Evolutionary conservation across 2,888 invertebrate species (phyloP).

Genomic region (Mythimna loreyi): DNA sequence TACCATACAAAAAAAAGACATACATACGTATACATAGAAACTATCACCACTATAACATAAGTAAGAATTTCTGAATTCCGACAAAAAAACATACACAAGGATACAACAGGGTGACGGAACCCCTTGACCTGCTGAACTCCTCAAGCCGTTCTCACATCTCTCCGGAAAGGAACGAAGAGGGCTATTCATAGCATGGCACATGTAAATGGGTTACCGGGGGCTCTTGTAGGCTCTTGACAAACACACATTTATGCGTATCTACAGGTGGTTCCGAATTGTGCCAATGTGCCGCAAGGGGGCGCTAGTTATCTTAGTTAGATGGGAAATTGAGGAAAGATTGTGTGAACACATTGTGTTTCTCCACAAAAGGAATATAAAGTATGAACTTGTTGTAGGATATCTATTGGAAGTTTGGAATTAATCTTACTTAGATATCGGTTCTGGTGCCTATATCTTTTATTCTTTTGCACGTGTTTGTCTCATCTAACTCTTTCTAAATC

Average conservation of each 20-base stretch:
- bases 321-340: not conserved
- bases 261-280: conserved; percentile 50
- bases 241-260: conserved; percentile 27
- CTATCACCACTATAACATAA: no score
- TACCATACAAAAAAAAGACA: no score
- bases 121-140: conserved; percentile 47
- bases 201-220: conserved; percentile 57
- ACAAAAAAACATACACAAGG: conserved; percentile 16
- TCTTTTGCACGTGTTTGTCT: no score
- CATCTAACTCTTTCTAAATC: no score
- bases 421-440: not conserved
- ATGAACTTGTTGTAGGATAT: not conserved
- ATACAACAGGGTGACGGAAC: conserved; percentile 21
- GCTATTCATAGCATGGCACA: conserved; percentile 52
- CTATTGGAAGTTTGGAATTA: not conserved
- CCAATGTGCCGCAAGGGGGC: conserved; percentile 9
- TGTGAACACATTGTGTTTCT: not conserved
- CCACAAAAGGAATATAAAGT: not conserved
- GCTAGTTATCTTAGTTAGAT: conserved; percentile 2
- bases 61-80: not conserved
- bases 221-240: conserved; percentile 38
- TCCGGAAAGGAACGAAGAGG: conserved; percentile 42
- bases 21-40: no score
- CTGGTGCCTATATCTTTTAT: not conserved
- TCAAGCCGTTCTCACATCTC: conserved; percentile 35